These are phyloP conservation scores for Emmelina monodactyla DNA, from an alignment of 2,888 invertebrate genomes.

Conservation along the genomic window DNA sequence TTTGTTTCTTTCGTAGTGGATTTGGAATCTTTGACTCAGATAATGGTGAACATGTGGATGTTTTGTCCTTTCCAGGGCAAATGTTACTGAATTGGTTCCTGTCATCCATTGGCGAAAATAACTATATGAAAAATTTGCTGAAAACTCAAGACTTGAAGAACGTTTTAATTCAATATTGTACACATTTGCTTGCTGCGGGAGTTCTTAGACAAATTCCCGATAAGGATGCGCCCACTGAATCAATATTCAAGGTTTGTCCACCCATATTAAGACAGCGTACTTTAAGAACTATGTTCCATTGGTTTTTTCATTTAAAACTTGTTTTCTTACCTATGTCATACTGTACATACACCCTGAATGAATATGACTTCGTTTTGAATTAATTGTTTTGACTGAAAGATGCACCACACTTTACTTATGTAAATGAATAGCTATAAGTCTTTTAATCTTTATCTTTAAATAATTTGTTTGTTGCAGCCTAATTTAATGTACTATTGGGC, in stretches of 20 bases:
- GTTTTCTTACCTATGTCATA: too few relatives aligned
- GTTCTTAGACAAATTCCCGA: constrained; percentile 83
- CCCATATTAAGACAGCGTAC: too few relatives aligned
- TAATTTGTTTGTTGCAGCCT: constrained; percentile 66
- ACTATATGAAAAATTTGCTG: constrained; percentile 68
- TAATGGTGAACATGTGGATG: too few relatives aligned
- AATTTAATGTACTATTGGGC: constrained; percentile 93
- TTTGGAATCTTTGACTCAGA: too few relatives aligned
- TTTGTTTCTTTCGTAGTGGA: too few relatives aligned
- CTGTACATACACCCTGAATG: too few relatives aligned
- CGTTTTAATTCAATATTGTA: constrained; percentile 84
- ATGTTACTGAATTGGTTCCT: constrained; percentile 92
- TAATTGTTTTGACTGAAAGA: too few relatives aligned
- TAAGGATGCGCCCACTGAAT: constrained; percentile 72
- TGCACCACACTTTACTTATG: too few relatives aligned
- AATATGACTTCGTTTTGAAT: too few relatives aligned
- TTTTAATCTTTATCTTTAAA: neutral
- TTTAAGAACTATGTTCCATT: too few relatives aligned
- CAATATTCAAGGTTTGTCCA: constrained; percentile 81
- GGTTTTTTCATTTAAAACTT: too few relatives aligned
- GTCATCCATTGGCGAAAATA: constrained; percentile 77
- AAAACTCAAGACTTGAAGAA: constrained; percentile 77
- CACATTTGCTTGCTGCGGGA: constrained; percentile 86
- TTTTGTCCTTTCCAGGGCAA: constrained; percentile 72
- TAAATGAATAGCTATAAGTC: too few relatives aligned